Conservation (phyloP, 2,888 invertebrate species). For the Trilocha varians region DNA sequence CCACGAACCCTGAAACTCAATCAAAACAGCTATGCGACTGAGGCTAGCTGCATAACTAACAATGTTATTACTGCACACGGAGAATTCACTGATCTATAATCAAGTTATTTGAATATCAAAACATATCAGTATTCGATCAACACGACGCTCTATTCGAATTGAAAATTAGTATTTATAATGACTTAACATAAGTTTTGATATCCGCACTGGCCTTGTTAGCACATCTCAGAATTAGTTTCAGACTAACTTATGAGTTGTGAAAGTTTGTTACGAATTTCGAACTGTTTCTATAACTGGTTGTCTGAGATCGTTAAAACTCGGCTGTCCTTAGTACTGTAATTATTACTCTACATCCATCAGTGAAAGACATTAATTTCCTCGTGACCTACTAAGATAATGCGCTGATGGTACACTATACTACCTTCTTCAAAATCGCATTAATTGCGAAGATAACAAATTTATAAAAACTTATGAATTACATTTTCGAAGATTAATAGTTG, state of each 20-base stretch:
- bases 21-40: background rate
- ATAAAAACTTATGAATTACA: too few relatives aligned
- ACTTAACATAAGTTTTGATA: background rate
- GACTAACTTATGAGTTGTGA: background rate
- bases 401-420: too few relatives aligned
- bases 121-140: constrained; percentile 22
- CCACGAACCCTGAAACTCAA: background rate
- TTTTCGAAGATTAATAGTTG: too few relatives aligned
- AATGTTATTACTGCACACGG: constrained; percentile 29
- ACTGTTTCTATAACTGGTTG: background rate
- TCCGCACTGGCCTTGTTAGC: background rate
- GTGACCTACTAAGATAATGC: too few relatives aligned
- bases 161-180: constrained; percentile 15
- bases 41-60: constrained; percentile 14
- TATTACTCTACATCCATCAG: background rate
- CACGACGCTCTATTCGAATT: constrained; percentile 33
- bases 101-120: constrained; percentile 52
- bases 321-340: background rate
- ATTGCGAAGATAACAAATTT: too few relatives aligned
- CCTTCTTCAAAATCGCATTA: too few relatives aligned
- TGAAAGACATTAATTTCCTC: too few relatives aligned
- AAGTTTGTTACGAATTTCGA: background rate
- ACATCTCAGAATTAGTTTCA: background rate
- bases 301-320: background rate
- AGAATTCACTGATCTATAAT: constrained; percentile 36